These are phyloP conservation scores for Sabatieria punctata DNA, from an alignment of 2,888 invertebrate species.

Conservation along the genomic window DNA sequence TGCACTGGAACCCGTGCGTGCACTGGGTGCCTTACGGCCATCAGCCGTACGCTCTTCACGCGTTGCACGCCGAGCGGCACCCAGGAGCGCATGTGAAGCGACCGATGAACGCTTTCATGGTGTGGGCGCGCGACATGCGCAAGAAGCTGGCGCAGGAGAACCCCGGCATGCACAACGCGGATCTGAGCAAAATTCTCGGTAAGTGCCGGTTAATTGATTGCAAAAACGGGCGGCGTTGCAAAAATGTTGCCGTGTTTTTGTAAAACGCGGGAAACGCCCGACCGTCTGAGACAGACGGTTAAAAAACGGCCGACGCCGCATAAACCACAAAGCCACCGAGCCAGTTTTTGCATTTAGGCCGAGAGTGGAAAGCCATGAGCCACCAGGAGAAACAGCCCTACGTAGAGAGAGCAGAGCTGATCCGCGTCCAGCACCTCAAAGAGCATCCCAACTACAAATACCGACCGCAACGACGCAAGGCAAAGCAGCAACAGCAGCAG, in stretches of 20 bases:
- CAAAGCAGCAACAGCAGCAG: no score
- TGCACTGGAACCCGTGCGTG: no score
- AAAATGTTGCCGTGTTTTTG: no score
- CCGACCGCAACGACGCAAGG: constrained; percentile 5
- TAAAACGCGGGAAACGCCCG: no score
- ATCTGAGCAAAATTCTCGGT: constrained; percentile 14
- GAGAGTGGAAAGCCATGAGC: constrained; percentile 8
- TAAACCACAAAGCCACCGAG: no score
- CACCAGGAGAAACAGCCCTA: constrained; percentile 7
- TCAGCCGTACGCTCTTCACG: no score
- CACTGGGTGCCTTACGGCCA: no score
- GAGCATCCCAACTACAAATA: constrained; percentile 11
- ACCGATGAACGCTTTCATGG: constrained; percentile 15
- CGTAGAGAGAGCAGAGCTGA: constrained; percentile 5
- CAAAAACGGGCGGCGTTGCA: no score
- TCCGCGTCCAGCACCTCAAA: constrained; percentile 7
- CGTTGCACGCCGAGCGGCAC: not conserved
- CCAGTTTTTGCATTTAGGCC: constrained; percentile 2
- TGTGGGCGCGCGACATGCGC: constrained; percentile 11
- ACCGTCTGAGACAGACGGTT: no score
- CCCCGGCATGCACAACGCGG: constrained; percentile 14
- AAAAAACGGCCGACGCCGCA: no score
- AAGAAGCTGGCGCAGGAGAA: constrained; percentile 9
- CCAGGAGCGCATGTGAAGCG: constrained; percentile 6
- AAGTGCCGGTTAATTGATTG: not conserved